Evolutionary conservation across 2,888 invertebrate species (phyloP).

Genomic region (Isoperla grammatica): DNA sequence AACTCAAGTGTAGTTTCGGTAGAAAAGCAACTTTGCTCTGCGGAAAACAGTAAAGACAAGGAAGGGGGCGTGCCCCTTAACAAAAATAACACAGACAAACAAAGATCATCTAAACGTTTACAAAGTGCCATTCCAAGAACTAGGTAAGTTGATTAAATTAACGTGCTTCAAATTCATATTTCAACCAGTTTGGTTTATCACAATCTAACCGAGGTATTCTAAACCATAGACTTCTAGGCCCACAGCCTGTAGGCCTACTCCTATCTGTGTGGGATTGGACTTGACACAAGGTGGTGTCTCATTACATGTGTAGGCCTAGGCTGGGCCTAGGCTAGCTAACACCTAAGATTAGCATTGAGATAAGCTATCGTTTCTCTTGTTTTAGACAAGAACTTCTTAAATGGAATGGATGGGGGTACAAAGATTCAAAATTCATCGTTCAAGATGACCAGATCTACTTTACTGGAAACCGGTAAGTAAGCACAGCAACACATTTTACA

Average conservation of each 20-base stretch:
- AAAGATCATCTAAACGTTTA: constrained; percentile 25
- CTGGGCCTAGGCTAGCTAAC: too few species aligned
- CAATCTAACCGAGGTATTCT: not conserved
- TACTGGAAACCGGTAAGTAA: constrained; percentile 72
- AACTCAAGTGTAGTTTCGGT: not conserved
- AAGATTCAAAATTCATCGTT: constrained; percentile 80
- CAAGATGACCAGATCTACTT: constrained; percentile 65
- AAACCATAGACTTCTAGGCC: not conserved
- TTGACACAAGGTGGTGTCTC: not conserved
- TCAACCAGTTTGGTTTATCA: not conserved
- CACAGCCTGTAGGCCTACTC: too few species aligned
- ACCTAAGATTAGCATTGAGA: not conserved
- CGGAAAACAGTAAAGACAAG: not conserved
- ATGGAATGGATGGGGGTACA: constrained; percentile 99
- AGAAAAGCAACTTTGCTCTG: constrained; percentile 2
- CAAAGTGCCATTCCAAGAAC: constrained; percentile 37
- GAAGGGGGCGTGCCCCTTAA: constrained; percentile 9
- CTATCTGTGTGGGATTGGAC: not conserved
- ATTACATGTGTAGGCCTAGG: not conserved
- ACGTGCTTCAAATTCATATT: not conserved
- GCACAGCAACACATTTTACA: not conserved
- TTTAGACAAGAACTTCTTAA: constrained; percentile 84
- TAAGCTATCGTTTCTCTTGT: constrained; percentile 34
- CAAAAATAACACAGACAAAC: not conserved
- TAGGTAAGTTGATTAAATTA: constrained; percentile 30